phyloP scores from a whole-genome alignment of 2,888 invertebrate genomes.

The Itoplectis maculator region DNA sequence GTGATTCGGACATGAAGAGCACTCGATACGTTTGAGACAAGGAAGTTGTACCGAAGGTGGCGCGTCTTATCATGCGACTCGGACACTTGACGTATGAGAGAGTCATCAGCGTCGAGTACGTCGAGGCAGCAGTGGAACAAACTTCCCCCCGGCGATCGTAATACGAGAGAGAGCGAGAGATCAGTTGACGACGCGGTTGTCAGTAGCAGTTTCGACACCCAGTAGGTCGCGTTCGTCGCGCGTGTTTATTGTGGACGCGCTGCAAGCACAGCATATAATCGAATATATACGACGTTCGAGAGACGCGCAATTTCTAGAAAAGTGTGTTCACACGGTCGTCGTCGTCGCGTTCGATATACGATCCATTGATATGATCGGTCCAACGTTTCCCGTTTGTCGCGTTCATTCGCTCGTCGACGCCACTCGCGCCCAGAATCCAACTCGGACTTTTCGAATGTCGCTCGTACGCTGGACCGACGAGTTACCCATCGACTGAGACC shows the following conservation, averaged over 20 bases:
- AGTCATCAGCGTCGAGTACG: constrained; percentile 3
- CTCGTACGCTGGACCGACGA: constrained; percentile 62
- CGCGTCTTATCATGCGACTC: constrained; percentile 53
- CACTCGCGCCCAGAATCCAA: constrained; percentile 26
- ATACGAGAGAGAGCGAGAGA: constrained; percentile 31
- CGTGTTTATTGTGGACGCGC: too few species aligned
- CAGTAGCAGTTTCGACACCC: constrained; percentile 62
- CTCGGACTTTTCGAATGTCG: constrained; percentile 55
- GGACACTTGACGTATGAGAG: constrained; percentile 25
- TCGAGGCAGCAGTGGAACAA: constrained; percentile 25
- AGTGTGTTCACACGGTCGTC: constrained; percentile 27
- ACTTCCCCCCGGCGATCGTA: background rate
- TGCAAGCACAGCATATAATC: too few species aligned
- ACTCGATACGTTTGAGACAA: constrained; percentile 28
- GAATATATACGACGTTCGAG: constrained; percentile 31
- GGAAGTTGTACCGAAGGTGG: constrained; percentile 55
- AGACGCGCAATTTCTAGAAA: constrained; percentile 31
- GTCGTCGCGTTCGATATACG: constrained; percentile 1
- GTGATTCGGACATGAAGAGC: constrained; percentile 28
- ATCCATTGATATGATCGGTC: constrained; percentile 57
- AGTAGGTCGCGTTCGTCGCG: constrained; percentile 59
- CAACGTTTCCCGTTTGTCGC: constrained; percentile 30
- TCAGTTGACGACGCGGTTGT: constrained; percentile 39
- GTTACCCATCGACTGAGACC: constrained; percentile 59
- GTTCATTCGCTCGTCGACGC: constrained; percentile 37